phyloP scores from a whole-genome alignment of 2,113 vertebrate genomes.

The Coturnix japonica region DNA sequence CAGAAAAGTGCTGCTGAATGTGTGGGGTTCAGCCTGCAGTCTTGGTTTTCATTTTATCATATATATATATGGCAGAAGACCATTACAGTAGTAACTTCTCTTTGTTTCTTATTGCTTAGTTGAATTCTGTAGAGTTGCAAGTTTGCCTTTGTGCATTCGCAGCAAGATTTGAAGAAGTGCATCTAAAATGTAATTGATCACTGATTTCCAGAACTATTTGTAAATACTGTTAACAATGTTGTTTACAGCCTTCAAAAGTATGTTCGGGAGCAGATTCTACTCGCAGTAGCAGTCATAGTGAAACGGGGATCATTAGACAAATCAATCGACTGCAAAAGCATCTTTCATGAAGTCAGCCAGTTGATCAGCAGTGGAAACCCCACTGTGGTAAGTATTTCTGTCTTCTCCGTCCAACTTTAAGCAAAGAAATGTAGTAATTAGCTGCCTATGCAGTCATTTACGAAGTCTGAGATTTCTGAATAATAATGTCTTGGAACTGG shows the following conservation, averaged over 20 bases:
- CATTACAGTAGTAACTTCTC: background rate
- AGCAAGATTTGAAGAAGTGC: background rate
- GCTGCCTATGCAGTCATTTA: background rate
- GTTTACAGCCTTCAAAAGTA: constrained; percentile 94
- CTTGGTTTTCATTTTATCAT: background rate
- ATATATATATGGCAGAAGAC: background rate
- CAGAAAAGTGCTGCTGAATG: background rate
- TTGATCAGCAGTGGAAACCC: constrained; percentile 97
- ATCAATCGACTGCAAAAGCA: constrained; percentile 96
- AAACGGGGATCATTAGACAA: constrained; percentile 97
- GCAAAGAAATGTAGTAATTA: background rate
- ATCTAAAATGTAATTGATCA: background rate
- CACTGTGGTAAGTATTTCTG: constrained; percentile 87
- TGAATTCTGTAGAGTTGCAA: background rate
- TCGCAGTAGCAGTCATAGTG: constrained; percentile 97
- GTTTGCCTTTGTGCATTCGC: background rate
- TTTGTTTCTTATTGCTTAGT: background rate
- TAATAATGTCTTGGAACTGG: background rate
- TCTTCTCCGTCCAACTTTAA: background rate
- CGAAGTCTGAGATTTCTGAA: background rate
- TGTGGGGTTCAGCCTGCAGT: background rate
- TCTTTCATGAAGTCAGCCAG: constrained; percentile 97
- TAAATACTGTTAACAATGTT: constrained; percentile 43
- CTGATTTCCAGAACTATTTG: background rate
- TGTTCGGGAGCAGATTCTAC: constrained; percentile 96